Percentiles rank a stretch among this genome's conserved stretches.
Conservation (phyloP, 2,113 vertebrate genomes). For the Macroglossus sobrinus region DNA sequence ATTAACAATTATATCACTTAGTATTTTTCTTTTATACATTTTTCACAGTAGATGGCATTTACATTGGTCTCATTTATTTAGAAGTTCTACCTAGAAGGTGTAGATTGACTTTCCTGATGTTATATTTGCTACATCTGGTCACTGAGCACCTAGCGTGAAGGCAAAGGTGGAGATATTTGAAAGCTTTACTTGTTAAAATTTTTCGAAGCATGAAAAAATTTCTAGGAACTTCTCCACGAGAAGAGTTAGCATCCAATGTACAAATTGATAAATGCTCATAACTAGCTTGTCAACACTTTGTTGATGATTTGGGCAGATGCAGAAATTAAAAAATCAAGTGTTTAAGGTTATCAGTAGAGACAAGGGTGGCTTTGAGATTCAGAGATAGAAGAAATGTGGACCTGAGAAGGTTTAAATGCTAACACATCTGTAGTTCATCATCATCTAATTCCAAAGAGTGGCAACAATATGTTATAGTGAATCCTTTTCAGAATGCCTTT, state of each 20-base stretch:
- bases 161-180: conserved; percentile 16
- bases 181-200: conserved; percentile 40
- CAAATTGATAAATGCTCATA: conserved; percentile 13
- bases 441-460: conserved; percentile 1
- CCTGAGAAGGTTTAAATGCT: background rate
- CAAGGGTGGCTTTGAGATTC: background rate
- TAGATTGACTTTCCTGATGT: background rate
- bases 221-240: conserved; percentile 35
- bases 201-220: conserved; percentile 44
- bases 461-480: background rate
- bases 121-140: background rate
- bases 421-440: conserved; percentile 9
- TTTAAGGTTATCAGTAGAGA: conserved; percentile 38
- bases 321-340: conserved; percentile 1
- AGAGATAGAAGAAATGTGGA: conserved; percentile 10
- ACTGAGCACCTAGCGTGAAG: background rate
- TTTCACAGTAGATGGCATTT: background rate
- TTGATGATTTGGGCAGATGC: conserved; percentile 31
- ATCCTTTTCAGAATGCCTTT: background rate
- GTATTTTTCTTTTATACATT: conserved; percentile 9
- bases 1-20: conserved; percentile 49
- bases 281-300: background rate
- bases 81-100: conserved; percentile 1
- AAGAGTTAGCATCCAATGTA: background rate
- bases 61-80: conserved; percentile 22